Evolutionary conservation across 2,797 vertebrate species (phyloP).

Genomic region (Enteromius thamalakanensis): DNA sequence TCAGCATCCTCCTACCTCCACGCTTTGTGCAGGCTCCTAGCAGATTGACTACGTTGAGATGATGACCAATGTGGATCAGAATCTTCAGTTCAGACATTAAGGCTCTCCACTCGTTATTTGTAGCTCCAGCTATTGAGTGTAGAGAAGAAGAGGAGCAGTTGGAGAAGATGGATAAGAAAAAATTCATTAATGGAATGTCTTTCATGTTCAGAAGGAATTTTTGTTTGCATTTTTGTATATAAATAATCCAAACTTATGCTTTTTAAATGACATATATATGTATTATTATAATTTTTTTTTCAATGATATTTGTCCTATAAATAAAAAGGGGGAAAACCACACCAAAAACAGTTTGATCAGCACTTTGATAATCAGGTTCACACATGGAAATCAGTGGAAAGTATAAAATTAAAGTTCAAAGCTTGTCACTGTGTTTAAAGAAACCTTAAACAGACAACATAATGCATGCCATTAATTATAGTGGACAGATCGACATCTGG

Average conservation of each 20-base stretch:
- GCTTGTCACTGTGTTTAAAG: conserved; percentile 38
- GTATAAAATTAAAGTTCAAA: conserved; percentile 12
- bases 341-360: background rate
- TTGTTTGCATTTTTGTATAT: background rate
- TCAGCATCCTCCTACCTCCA: conserved; percentile 81
- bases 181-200: background rate
- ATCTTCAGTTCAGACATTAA: conserved; percentile 97
- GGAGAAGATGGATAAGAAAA: conserved; percentile 17
- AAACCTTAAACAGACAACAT: conserved; percentile 27
- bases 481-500: conserved; percentile 47
- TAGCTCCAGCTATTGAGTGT: conserved; percentile 84
- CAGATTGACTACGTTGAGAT: conserved; percentile 94
- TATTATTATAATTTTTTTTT: no score
- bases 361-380: background rate
- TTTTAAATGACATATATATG: no score
- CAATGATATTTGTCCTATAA: background rate
- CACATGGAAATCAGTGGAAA: background rate
- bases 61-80: conserved; percentile 95
- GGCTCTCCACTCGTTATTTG: conserved; percentile 91
- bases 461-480: conserved; percentile 43
- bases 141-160: background rate
- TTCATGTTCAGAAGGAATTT: background rate
- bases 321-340: background rate
- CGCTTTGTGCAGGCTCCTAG: conserved; percentile 93
- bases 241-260: no score